Conservation (phyloP, 2,797 vertebrate species). For the Muraenolepis orangiensis region DNA sequence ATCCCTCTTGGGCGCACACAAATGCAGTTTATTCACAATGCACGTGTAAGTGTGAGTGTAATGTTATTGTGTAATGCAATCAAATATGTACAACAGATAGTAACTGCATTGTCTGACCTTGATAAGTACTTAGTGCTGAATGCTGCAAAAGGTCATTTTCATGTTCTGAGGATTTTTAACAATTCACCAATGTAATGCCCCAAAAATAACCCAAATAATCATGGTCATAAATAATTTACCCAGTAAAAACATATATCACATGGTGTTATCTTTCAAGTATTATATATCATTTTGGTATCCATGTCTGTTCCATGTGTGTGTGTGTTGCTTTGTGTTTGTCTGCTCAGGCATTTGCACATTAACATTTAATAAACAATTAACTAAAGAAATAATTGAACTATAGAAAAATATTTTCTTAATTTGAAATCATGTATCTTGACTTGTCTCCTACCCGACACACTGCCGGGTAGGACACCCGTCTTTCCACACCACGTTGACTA, state of each 20-base stretch:
- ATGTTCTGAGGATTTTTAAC: not conserved
- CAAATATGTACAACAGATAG: not conserved
- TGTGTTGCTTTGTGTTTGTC: not conserved
- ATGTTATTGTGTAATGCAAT: not conserved
- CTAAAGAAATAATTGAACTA: not conserved
- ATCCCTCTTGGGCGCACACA: constrained; percentile 32
- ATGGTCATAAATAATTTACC: not conserved
- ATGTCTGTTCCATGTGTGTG: not conserved
- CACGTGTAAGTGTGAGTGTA: constrained; percentile 33
- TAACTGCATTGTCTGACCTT: not conserved
- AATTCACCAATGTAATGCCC: not conserved
- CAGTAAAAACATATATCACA: not conserved
- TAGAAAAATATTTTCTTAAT: not conserved
- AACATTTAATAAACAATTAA: not conserved
- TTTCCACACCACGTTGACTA: not conserved
- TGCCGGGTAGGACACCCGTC: too few species aligned
- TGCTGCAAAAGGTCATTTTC: not conserved
- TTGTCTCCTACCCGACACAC: too few species aligned
- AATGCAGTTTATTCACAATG: constrained; percentile 40
- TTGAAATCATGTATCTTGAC: not conserved
- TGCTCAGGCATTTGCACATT: not conserved
- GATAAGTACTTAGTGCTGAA: not conserved
- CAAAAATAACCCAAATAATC: too few species aligned
- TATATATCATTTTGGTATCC: not conserved
- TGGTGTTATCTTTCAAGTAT: not conserved